These are phyloP conservation scores for Hemibagrus wyckioides DNA, from an alignment of 2,113 vertebrate species.

Conservation along the genomic window DNA sequence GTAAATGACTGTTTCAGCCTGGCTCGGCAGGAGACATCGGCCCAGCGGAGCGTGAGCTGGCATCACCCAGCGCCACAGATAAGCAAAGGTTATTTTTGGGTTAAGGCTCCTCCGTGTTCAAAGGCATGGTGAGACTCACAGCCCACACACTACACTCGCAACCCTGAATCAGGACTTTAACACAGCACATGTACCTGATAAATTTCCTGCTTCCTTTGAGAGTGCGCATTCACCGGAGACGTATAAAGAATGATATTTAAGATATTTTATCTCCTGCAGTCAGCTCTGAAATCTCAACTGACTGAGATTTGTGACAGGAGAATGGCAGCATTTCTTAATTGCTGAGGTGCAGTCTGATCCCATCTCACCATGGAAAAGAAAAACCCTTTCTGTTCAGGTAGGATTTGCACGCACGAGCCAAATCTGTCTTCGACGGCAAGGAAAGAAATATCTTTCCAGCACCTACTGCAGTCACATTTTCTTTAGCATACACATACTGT, in stretches of 20 bases:
- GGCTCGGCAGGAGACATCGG: conserved; percentile 61
- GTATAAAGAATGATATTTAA: background rate
- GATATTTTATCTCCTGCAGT: background rate
- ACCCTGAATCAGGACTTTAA: conserved; percentile 5
- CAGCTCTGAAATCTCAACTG: conserved; percentile 21
- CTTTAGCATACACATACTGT: conserved; percentile 30
- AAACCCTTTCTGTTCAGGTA: conserved; percentile 21
- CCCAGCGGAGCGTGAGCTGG: conserved; percentile 59
- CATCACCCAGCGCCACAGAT: conserved; percentile 56
- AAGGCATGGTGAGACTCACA: conserved; percentile 53
- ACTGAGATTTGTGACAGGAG: conserved; percentile 18
- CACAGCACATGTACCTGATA: background rate
- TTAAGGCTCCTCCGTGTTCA: conserved; percentile 61
- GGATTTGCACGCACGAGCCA: conserved; percentile 20
- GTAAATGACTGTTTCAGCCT: conserved; percentile 55
- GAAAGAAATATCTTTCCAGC: conserved; percentile 14
- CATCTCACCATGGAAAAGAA: conserved; percentile 19
- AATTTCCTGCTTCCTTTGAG: background rate
- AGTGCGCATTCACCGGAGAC: background rate
- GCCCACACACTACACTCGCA: conserved; percentile 10
- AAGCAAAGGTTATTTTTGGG: conserved; percentile 68
- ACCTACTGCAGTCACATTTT: conserved; percentile 59
- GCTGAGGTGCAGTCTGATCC: conserved; percentile 32
- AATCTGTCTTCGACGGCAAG: conserved; percentile 57
- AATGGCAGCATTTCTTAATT: conserved; percentile 26